Percentiles rank a stretch among this genome's conserved stretches.
phyloP scores from a whole-genome alignment of 2,888 invertebrate species.

The Scaptomyza reducta region DNA sequence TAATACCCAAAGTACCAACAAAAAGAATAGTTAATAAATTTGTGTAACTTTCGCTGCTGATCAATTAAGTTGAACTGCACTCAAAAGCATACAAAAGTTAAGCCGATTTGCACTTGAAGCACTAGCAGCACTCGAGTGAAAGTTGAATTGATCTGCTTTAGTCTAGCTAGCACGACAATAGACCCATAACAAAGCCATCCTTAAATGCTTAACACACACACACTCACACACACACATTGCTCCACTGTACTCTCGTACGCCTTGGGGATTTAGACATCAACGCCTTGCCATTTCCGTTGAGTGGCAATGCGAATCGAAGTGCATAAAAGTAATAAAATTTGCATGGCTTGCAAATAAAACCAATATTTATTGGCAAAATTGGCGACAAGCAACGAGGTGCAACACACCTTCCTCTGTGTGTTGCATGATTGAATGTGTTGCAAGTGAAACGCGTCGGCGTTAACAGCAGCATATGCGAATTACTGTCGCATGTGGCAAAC shows the following conservation, averaged over 20 bases:
- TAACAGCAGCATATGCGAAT: conserved; percentile 13
- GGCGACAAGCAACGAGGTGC: conserved; percentile 56
- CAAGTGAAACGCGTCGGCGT: conserved; percentile 41
- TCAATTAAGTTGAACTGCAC: conserved; percentile 30
- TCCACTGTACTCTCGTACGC: conserved; percentile 23
- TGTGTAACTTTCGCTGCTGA: conserved; percentile 28
- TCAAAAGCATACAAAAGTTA: conserved; percentile 12
- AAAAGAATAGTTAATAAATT: neutral
- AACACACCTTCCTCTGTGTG: too few relatives aligned
- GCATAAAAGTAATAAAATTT: conserved; percentile 53
- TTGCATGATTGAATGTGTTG: conserved; percentile 24
- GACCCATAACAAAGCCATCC: conserved; percentile 45
- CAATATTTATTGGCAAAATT: conserved; percentile 77
- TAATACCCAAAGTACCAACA: neutral
- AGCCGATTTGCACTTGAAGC: conserved; percentile 15
- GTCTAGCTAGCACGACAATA: conserved; percentile 35
- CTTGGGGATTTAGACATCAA: conserved; percentile 52
- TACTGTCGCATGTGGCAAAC: conserved; percentile 40
- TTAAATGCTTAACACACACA: conserved; percentile 5
- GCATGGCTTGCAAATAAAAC: conserved; percentile 52
- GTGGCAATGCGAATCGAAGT: conserved; percentile 30
- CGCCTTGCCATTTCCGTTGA: conserved; percentile 20
- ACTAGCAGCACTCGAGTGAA: conserved; percentile 35
- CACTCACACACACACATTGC: neutral
- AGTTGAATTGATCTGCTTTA: conserved; percentile 40